Evolutionary conservation across 35 echinoderm and acorn worm species (phyloP).

Genomic region (Strongylocentrotus purpuratus): DNA sequence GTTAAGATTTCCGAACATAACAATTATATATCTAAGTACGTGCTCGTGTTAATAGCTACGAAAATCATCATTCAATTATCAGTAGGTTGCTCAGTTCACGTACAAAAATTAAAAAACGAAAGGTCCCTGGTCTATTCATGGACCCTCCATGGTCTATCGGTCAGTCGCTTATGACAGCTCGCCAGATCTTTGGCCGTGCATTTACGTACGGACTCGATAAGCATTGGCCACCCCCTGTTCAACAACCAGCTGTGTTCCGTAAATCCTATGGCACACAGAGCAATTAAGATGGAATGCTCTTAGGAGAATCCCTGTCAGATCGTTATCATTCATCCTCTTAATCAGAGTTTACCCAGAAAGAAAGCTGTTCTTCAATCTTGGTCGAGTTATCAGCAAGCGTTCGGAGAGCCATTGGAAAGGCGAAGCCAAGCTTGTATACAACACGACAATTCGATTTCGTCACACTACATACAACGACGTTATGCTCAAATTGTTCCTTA

Average conservation of each 20-base stretch:
- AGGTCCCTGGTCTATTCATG: too few relatives aligned
- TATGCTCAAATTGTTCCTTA: too few relatives aligned
- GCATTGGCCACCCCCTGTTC: background rate
- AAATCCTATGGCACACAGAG: background rate
- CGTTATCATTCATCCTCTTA: background rate
- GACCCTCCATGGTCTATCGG: too few relatives aligned
- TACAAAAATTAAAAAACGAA: too few relatives aligned
- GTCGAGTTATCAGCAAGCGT: background rate
- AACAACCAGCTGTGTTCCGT: background rate
- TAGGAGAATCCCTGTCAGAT: background rate
- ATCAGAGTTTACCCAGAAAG: background rate
- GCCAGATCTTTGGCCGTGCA: background rate
- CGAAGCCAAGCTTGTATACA: too few relatives aligned
- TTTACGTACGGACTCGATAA: background rate
- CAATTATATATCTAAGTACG: too few relatives aligned
- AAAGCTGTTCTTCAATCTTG: background rate
- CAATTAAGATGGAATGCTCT: conserved; percentile 41
- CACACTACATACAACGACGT: too few relatives aligned
- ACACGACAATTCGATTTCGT: too few relatives aligned
- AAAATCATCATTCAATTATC: too few relatives aligned
- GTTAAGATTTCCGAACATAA: too few relatives aligned
- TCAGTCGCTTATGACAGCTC: background rate
- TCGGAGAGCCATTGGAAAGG: background rate
- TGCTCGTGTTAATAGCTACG: too few relatives aligned
- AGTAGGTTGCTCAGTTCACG: too few relatives aligned